Evolutionary conservation across 1,140 invertebrate genomes (phyloP), one percentile per base, ranked within the genome.

Genomic region (Tribolium madens): DNA sequence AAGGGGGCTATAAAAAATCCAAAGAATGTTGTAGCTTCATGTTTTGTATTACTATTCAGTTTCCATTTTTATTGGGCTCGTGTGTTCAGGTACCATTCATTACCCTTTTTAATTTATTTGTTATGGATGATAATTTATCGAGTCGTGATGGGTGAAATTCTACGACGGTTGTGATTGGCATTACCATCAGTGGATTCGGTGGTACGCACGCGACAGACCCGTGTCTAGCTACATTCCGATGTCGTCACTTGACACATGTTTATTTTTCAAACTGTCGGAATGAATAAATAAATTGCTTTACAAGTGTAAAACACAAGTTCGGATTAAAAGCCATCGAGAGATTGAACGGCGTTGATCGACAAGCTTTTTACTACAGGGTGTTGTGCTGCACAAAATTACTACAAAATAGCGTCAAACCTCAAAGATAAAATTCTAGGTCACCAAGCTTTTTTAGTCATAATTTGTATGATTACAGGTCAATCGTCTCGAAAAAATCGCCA

Each of bases 241-340:
- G 57, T 76, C 75, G 60, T 73, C 57, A 77, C 36, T 74, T 75
- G 73, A 78, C 76, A 73, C 69, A 73, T 76, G 77, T 78, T 78
- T 78, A 71, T 78, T 78, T 78, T 77, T 50, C 64, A 70, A 71
- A 53, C 60, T 53, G 64, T 53, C 48, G 70, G 64, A 46, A 15
- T 72, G 33, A 26, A 73, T 72, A 77, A 73, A 68, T 72, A 73
- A 72, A 73, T 64, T 48, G 73, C 68, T 69, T 73, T 26, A 77
- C 69, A 73, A 72, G 33, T 68, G 68, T 77, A 72, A 72, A 60
- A 68, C 53, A 77, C 12, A 46, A 73, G 15, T 64, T 64, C 47
- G 33, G 73, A 75, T 75, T 64, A 75, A 75, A 68, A 64, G 17
- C 60, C 73, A 60, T 60, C 26, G 31, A 33, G 26, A 33, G 26